Conservation (phyloP, 2,797 vertebrate species). For the Acrocephalus scirpaceus region DNA sequence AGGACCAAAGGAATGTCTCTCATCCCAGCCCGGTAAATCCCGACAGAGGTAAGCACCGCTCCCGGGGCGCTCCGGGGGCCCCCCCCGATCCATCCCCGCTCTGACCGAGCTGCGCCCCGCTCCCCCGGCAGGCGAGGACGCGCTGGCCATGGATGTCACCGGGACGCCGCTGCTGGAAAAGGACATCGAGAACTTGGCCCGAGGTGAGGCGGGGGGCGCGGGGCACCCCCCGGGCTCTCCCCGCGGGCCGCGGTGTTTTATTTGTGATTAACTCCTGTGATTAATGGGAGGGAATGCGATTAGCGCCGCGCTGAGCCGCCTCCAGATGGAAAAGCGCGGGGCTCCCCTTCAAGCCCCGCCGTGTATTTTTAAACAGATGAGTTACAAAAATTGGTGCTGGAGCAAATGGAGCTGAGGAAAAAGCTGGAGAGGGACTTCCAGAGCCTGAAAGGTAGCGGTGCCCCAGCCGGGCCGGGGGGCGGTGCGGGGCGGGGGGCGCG, state of each 20-base stretch:
- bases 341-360: neutral
- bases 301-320: constrained; percentile 32
- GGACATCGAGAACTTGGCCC: constrained; percentile 93
- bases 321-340: constrained; percentile 29
- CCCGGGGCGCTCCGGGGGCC: neutral
- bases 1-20: constrained; percentile 83
- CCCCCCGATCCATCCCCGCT: neutral
- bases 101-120: neutral
- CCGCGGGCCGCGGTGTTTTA: neutral
- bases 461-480: too few relatives aligned
- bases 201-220: constrained; percentile 81
- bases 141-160: constrained; percentile 83
- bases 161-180: constrained; percentile 85
- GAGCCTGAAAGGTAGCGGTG: constrained; percentile 91
- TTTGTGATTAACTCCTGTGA: constrained; percentile 59
- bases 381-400: constrained; percentile 93
- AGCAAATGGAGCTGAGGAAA: constrained; percentile 96
- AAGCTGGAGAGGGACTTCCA: constrained; percentile 97
- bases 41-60: constrained; percentile 82
- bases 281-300: constrained; percentile 43
- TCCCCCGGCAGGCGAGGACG: constrained; percentile 82
- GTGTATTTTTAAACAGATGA: constrained; percentile 82
- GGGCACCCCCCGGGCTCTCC: neutral
- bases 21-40: constrained; percentile 85
- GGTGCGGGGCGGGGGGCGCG: too few relatives aligned